A percentile compares a stretch with the other conserved stretches of the same genome.
Conservation (phyloP, 2,797 vertebrate species). For the Poeciliopsis paucimaculata region DNA sequence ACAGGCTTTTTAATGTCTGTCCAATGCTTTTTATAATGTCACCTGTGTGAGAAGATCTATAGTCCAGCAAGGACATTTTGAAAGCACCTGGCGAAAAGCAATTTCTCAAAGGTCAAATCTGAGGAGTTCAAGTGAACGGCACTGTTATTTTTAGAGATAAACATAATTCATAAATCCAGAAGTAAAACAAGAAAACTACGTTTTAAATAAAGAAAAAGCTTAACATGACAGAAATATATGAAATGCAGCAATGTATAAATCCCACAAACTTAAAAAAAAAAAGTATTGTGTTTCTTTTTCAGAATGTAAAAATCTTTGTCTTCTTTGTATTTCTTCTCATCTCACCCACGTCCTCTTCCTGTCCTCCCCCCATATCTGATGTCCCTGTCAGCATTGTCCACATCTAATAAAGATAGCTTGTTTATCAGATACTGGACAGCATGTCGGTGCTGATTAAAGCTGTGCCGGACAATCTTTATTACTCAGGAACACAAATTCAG, state of each 20-base stretch:
- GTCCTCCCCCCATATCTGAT: constrained; percentile 51
- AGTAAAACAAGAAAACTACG: neutral
- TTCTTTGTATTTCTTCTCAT: constrained; percentile 21
- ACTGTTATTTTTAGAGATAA: neutral
- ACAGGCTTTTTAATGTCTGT: neutral
- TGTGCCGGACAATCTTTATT: constrained; percentile 53
- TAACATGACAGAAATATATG: constrained; percentile 12
- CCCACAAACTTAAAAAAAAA: constrained; percentile 24
- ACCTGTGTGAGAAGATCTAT: neutral
- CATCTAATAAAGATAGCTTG: constrained; percentile 62
- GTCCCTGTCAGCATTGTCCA: constrained; percentile 60
- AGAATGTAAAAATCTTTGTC: constrained; percentile 6
- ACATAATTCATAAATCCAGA: neutral
- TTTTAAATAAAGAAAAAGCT: neutral
- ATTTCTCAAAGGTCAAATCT: neutral
- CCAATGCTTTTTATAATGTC: too few relatives aligned
- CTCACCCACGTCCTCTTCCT: constrained; percentile 19
- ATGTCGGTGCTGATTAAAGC: constrained; percentile 63
- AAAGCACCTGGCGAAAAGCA: neutral
- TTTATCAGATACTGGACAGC: constrained; percentile 61
- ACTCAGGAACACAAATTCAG: constrained; percentile 56
- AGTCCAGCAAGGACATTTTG: neutral
- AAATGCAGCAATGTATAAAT: constrained; percentile 7
- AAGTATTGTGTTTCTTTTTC: neutral
- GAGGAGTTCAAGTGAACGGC: neutral